These are phyloP conservation scores for Megalurothrips usitatus DNA, from an alignment of 2,888 invertebrate genomes.

Conservation along the genomic window DNA sequence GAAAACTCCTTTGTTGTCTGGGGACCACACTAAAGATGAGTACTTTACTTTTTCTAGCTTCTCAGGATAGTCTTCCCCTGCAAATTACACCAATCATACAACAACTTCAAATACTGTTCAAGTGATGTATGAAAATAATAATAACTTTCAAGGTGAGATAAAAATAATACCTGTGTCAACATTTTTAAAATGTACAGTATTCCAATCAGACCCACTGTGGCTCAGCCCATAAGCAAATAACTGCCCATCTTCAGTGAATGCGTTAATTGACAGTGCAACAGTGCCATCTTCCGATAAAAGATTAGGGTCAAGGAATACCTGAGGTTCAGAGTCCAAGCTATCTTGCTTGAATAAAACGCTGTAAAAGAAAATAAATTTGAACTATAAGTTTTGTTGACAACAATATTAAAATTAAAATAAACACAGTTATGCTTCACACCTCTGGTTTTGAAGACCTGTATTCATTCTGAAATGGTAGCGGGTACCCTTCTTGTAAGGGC, in stretches of 20 bases:
- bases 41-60: conserved; percentile 89
- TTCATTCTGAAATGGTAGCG: conserved; percentile 91
- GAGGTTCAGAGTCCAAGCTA: conserved; percentile 66
- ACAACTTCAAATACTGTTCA: neutral
- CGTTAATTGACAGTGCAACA: conserved; percentile 66
- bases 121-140: conserved; percentile 30
- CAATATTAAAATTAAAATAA: neutral
- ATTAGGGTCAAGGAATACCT: conserved; percentile 94
- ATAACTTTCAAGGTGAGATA: conserved; percentile 29
- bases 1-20: conserved; percentile 91
- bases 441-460: conserved; percentile 94
- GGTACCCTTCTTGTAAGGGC: conserved; percentile 75
- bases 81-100: conserved; percentile 37
- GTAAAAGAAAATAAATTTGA: conserved; percentile 36
- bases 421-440: conserved; percentile 49
- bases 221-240: conserved; percentile 89
- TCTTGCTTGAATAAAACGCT: conserved; percentile 91
- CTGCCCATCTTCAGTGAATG: conserved; percentile 85
- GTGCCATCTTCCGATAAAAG: conserved; percentile 86
- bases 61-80: conserved; percentile 81
- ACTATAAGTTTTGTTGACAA: neutral
- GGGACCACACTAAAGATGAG: conserved; percentile 87
- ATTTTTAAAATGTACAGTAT: conserved; percentile 77
- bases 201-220: conserved; percentile 94
- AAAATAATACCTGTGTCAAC: conserved; percentile 58